Evolutionary conservation across 2,797 vertebrate species (phyloP), one percentile per base, ranked within the genome.

Genomic region (Coendou prehensilis): DNA sequence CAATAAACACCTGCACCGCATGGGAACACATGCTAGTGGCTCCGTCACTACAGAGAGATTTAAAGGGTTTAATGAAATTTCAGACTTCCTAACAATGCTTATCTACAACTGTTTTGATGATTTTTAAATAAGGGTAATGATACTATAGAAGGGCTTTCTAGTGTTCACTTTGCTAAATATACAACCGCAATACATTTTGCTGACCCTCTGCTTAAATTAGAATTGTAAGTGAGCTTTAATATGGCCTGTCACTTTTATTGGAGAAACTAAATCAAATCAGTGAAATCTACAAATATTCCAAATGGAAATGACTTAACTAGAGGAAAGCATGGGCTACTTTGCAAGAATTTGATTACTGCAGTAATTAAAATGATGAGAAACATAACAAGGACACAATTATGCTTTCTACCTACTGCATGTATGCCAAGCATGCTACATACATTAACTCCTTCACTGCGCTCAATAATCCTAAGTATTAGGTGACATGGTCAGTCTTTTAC

Each of bases 101-200:
- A 26, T 73, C 17, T 81, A 80, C 22, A 87, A 73, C 50, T 86
- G 5, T 92, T 94, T 81, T 61, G 54, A 45, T 85, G 52, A 69
- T 67, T 91, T 87, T 63, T 67, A 97, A 97, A 88, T 71, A 87
- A 92, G 54, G 61, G 73, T 78, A 87, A 75, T 28, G 37, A 69
- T 50, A 17, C 10, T 30, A 28, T 17, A 73, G 59, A 89, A 92
- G 6, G 69, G 45, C 37, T 78, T 90, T 90, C 45, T 63, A 52
- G 5, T 2, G 22, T 18, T 64, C 14, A 45, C 23, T 95, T 6
- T 89, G 69, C 20, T 95, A 93, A 94, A 75, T 15, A 59, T 45
- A 75, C 3, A 64, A 30, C 64, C 28, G 20, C 11, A 84, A 22
- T 85, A 73, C 6, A 78, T 80, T 26, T 67, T 75, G 18, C 56